A percentile compares a stretch with the other conserved stretches of the same genome.
These are phyloP conservation scores for Strigamia transsilvanica DNA, from an alignment of 2,888 invertebrate species.

Conservation along the genomic window DNA sequence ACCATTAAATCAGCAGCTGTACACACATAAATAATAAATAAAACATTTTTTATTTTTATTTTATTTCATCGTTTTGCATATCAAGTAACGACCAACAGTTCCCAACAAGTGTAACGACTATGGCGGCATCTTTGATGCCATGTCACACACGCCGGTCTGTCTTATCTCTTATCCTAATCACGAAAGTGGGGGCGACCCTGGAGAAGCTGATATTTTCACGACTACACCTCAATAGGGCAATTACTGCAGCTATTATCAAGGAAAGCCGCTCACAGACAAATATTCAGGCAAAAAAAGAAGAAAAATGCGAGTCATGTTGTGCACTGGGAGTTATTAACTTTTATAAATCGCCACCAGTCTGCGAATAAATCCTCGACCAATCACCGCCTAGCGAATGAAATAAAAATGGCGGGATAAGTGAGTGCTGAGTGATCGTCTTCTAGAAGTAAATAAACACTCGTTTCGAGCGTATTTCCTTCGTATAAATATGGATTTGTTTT, in stretches of 20 bases:
- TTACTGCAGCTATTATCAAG: neutral
- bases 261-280: neutral
- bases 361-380: neutral
- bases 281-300: neutral
- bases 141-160: neutral
- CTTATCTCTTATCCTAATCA: slow-evolving; percentile 28
- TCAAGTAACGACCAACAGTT: neutral
- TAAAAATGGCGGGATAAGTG: too few relatives aligned
- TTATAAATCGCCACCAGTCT: neutral
- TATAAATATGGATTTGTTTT: neutral
- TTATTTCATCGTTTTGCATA: slow-evolving; percentile 13
- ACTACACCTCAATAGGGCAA: slow-evolving; percentile 31
- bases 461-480: neutral
- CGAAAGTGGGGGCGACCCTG: neutral
- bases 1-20: neutral
- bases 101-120: neutral
- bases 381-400: too few relatives aligned
- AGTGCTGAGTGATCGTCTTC: too few relatives aligned
- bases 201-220: slow-evolving; percentile 26
- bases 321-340: neutral
- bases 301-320: too few relatives aligned
- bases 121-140: neutral
- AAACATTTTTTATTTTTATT: neutral
- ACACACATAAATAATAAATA: neutral
- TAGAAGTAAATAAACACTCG: too few relatives aligned